Conservation (phyloP, 2,113 vertebrate species). For the Oxyura jamaicensis region DNA sequence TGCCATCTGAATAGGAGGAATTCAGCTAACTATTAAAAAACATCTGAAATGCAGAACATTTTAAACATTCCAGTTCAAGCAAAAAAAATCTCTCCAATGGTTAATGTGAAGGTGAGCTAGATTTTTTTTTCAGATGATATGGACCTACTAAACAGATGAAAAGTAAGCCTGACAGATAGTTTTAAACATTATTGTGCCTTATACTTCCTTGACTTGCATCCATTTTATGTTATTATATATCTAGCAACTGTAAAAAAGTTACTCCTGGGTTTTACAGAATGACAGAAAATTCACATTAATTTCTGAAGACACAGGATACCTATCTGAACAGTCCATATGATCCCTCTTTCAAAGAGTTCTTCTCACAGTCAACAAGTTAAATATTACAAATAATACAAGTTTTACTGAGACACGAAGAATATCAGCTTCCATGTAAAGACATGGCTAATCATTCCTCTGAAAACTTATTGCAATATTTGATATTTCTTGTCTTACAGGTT, state of each 20-base stretch:
- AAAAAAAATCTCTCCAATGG: neutral
- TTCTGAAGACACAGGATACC: neutral
- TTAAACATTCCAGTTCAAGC: neutral
- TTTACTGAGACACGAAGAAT: neutral
- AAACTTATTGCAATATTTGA: neutral
- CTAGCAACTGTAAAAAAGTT: neutral
- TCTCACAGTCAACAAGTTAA: neutral
- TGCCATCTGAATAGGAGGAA: neutral
- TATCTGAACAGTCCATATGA: neutral
- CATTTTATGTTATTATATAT: neutral
- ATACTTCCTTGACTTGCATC: neutral
- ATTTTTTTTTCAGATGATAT: neutral
- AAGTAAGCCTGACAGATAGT: neutral
- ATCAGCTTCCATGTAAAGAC: neutral
- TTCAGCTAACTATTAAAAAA: neutral
- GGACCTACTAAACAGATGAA: no score
- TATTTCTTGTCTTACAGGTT: slow-evolving; percentile 58
- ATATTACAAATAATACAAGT: neutral
- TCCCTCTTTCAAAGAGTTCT: neutral
- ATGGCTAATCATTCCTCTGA: neutral
- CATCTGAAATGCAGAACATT: neutral
- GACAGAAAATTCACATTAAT: neutral
- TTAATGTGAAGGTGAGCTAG: neutral
- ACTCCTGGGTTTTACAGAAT: neutral
- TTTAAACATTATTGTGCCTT: neutral